Evolutionary conservation across 1,140 invertebrate genomes (phyloP), one percentile per base, ranked within the genome.

Genomic region (Thaumetopoea pityocampa): DNA sequence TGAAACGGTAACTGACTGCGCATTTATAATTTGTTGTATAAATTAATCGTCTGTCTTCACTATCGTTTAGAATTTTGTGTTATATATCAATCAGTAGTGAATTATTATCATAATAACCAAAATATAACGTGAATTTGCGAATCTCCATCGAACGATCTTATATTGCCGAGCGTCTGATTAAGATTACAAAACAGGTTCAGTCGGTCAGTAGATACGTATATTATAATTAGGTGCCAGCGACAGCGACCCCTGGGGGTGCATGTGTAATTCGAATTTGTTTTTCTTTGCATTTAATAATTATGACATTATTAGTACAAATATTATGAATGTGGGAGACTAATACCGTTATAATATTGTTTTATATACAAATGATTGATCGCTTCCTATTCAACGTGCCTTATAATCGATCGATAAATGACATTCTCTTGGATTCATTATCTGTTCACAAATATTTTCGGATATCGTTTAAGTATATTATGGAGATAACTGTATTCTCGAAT

Each of bases 201-300:
- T 73, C 68, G 54, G 60, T 53, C 53, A 51, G 58, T 61, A 54
- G 65, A 66, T 67, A 77, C 77, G 74, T 73, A 76, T 77, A 80
- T 80, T 80, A 51, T 70, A 73, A 77, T 77, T 67, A 71, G 60
- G 61, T 76, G 72, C 68, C 64, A 64, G 59, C 62, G 42, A 62
- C 67, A 67, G 63, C 57, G 55, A 33, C 36, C 47, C 44, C 38
- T 51, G 56, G 60, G 69, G 74, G 69, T 76, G 69, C 69, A 79
- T 76, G 64, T 50, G 57, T 74, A 77, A 72, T 74, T 59, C 33
- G 26, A 67, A 65, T 65, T 51, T 35, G 24, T 54, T 60, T 59
- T 60, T 60, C 48, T 57, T 49, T 49, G 18, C 48, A 52, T 44
- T 44, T 47, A 54, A 57, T 57, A 62, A n/a, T 51, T 67, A 65